Conservation (phyloP, 2,113 vertebrate species). For the Gymnarchus niloticus region DNA sequence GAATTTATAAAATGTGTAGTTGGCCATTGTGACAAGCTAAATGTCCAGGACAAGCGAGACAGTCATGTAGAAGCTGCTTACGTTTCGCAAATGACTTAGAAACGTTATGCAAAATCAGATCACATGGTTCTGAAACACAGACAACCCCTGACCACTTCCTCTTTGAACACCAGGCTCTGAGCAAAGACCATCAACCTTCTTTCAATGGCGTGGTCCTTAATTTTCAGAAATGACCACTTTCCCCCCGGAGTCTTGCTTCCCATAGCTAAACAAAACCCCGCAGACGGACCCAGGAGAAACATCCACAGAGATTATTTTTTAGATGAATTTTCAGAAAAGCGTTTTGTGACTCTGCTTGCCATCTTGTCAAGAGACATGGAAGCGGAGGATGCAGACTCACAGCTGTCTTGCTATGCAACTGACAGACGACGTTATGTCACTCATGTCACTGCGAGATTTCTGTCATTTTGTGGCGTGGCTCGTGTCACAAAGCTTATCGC, state of each 20-base stretch:
- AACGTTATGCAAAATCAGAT: background rate
- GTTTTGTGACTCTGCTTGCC: background rate
- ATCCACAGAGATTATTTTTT: background rate
- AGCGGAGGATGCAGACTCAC: background rate
- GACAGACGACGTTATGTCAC: background rate
- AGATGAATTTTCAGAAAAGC: background rate
- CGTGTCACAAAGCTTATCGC: background rate
- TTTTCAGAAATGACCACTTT: background rate
- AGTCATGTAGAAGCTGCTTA: too few species aligned
- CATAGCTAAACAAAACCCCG: background rate
- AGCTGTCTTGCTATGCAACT: background rate
- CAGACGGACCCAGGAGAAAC: background rate
- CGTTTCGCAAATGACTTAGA: background rate
- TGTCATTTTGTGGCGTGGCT: background rate
- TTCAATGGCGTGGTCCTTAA: background rate
- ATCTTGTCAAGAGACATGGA: background rate
- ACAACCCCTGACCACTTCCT: too few species aligned
- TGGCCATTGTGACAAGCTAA: too few species aligned
- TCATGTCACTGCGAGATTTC: background rate
- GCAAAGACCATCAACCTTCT: background rate
- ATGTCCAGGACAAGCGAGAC: too few species aligned
- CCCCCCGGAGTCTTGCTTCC: background rate
- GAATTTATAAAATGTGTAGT: too few species aligned
- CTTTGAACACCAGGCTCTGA: background rate
- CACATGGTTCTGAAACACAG: background rate